Evolutionary conservation across 2,797 vertebrate genomes (phyloP).

Genomic region (Cetoscarus ocellatus): DNA sequence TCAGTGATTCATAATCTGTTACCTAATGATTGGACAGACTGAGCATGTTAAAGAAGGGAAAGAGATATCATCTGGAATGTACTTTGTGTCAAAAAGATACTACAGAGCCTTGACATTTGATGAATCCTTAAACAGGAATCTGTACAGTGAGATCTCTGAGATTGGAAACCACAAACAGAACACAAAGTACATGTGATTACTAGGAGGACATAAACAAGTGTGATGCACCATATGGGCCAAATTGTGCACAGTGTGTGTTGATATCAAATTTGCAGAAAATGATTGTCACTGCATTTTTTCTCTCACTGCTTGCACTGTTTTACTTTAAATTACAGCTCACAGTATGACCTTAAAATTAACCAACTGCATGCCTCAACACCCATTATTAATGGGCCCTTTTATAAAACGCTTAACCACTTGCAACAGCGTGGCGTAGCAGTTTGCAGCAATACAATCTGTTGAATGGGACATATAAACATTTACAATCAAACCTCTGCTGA

Average conservation of each 20-base stretch:
- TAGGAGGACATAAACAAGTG: not conserved
- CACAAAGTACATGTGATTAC: not conserved
- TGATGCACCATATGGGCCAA: not conserved
- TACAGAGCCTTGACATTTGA: conserved; percentile 18
- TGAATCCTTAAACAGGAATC: conserved; percentile 51
- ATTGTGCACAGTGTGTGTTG: not conserved
- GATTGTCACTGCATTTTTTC: too few relatives aligned
- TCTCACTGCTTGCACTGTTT: too few relatives aligned
- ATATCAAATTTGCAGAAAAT: not conserved
- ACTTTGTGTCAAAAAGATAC: conserved; percentile 35
- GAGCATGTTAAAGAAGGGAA: conserved; percentile 11
- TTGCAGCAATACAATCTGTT: not conserved
- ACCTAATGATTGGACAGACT: conserved; percentile 10
- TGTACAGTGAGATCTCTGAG: conserved; percentile 33
- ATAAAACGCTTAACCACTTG: not conserved
- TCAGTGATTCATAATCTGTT: not conserved
- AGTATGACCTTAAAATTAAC: not conserved
- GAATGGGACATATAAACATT: not conserved
- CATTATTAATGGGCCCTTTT: not conserved
- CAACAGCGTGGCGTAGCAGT: not conserved
- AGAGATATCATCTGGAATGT: conserved; percentile 79
- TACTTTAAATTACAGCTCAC: not conserved
- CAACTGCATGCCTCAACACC: not conserved
- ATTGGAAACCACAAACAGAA: conserved; percentile 18
- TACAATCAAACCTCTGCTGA: not conserved